Evolutionary conservation across 1,140 invertebrate species (phyloP), one percentile per base, ranked within the genome.

Genomic region (Zaprionus lachaisei): DNA sequence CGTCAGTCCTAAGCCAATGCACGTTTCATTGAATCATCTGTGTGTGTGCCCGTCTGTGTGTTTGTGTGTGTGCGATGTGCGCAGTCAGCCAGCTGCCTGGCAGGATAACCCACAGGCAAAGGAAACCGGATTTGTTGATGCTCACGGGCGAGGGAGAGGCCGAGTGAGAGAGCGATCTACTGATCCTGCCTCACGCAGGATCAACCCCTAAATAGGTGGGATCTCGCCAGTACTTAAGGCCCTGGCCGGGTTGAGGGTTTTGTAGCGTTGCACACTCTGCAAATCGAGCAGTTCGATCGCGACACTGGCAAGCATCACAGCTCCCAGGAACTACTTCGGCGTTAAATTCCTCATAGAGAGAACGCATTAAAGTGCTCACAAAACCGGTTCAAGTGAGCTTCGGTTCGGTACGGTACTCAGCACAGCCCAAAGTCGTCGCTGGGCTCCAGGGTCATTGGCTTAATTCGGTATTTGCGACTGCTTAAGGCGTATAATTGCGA

Each of bases 111-210:
- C 58, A 66, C 63, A 77, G 68, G 55, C 72, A 72, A 65, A 38
- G 49, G 57, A 91, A 91, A 91, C 89, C 89, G 84, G 89, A 91
- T 91, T 89, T 82, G n/a, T 47, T 17, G n/a, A 47, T 37, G 38
- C 61, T 51, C 15, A 38, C 41, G 74, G 41, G 79, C 86, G 83
- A 73, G 77, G 31, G 58, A 47, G 79, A 75, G 56, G 41, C 41
- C 15, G 4, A 20, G 41, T 2, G n/a, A 22, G 65, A 57, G 65
- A 15, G 55, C 17, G 54, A 41, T 20, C 51, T 17, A 47, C 44
- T 73, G 67, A 85, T 86, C 79, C 79, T 82, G 76, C 72, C 47
- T 44, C 47, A 24, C 41, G 65, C 67, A 69, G 28, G 34, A 75
- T 62, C 77, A 90, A 82, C 85, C 85, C 85, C 79, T 89, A 89